phyloP scores from a whole-genome alignment of 2,888 invertebrate genomes.

The Teinopalpus imperialis region DNA sequence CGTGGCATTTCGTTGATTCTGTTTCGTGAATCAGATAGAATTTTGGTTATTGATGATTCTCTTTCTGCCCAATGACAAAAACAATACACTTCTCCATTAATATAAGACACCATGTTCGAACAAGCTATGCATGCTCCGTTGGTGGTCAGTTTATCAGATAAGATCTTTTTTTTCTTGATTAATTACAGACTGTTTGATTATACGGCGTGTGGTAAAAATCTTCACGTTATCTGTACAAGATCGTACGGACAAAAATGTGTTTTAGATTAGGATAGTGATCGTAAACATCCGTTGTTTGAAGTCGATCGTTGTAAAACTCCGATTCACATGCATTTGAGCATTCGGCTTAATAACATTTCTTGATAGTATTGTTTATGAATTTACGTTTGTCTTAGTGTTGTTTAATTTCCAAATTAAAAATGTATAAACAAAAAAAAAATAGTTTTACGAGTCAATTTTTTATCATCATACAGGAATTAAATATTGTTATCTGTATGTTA shows the following conservation, averaged over 20 bases:
- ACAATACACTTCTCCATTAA: constrained; percentile 20
- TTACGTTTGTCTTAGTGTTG: too few relatives aligned
- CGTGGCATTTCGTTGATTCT: too few relatives aligned
- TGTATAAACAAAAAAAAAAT: too few relatives aligned
- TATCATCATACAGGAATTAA: too few relatives aligned
- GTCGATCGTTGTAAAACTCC: constrained; percentile 1
- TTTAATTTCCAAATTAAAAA: too few relatives aligned
- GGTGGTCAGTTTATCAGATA: constrained; percentile 60
- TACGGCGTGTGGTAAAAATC: constrained; percentile 50
- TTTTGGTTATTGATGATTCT: constrained; percentile 8
- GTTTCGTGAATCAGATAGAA: constrained; percentile 3
- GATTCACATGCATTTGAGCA: neutral
- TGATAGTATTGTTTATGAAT: constrained; percentile 2
- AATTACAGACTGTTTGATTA: constrained; percentile 58
- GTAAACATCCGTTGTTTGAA: constrained; percentile 31
- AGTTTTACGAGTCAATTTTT: too few relatives aligned
- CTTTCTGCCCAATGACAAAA: constrained; percentile 13
- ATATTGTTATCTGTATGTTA: too few relatives aligned
- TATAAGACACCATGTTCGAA: constrained; percentile 2
- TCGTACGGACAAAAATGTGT: constrained; percentile 41
- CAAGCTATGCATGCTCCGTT: constrained; percentile 35
- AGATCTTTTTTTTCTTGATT: constrained; percentile 55
- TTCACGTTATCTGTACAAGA: constrained; percentile 46
- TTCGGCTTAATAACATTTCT: neutral
- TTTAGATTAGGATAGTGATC: constrained; percentile 35